Conservation (phyloP, 2,113 vertebrate species). For the Ictalurus furcatus region DNA sequence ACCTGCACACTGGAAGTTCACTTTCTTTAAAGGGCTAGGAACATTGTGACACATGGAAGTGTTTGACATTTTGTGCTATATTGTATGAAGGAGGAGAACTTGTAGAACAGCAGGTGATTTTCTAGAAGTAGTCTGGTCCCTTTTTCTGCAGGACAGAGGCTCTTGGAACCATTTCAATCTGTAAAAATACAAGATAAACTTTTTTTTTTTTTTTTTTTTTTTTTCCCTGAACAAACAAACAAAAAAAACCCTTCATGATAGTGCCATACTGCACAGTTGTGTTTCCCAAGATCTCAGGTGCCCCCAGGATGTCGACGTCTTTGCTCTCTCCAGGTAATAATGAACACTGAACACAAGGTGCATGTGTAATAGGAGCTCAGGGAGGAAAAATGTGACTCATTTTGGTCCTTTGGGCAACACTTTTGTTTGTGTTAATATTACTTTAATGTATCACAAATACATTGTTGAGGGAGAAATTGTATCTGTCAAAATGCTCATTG, state of each 20-base stretch:
- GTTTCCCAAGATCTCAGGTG: background rate
- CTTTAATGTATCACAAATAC: too few relatives aligned
- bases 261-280: background rate
- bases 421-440: background rate
- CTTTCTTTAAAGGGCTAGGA: constrained; percentile 27
- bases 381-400: background rate
- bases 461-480: background rate
- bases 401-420: background rate
- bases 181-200: background rate
- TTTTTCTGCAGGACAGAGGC: background rate
- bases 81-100: background rate
- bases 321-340: background rate
- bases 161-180: background rate
- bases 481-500: background rate
- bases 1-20: constrained; percentile 6
- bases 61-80: background rate
- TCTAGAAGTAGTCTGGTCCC: background rate
- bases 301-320: background rate
- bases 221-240: background rate
- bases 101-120: background rate
- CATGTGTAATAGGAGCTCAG: background rate
- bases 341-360: background rate
- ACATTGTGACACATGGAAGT: background rate
- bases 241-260: background rate
- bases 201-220: background rate